A percentile compares a stretch with the other conserved stretches of the same genome.
Evolutionary conservation across 2,888 invertebrate species (phyloP).

Genomic region (Boloria selene): DNA sequence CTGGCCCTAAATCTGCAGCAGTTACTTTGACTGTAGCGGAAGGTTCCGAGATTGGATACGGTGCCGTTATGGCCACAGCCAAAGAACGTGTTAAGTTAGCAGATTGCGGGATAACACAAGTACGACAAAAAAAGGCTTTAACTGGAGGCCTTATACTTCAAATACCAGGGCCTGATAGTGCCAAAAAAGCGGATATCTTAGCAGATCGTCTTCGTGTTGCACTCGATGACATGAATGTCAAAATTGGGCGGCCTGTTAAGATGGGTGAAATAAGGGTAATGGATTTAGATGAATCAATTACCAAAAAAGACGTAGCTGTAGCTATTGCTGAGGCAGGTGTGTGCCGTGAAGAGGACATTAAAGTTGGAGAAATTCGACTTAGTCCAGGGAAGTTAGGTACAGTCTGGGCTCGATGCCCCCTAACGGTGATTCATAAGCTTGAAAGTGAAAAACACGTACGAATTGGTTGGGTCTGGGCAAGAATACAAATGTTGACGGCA

Average conservation of each 20-base stretch:
- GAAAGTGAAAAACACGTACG: conserved; percentile 4
- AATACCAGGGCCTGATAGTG: conserved; percentile 13
- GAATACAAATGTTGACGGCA: conserved; percentile 21
- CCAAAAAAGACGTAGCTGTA: conserved; percentile 16
- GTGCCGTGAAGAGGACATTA: conserved; percentile 12
- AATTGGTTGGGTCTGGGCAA: conserved; percentile 21
- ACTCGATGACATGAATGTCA: conserved; percentile 12
- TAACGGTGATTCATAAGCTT: conserved; percentile 19
- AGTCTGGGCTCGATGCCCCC: conserved; percentile 23
- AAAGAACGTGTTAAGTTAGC: background rate
- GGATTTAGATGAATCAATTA: conserved; percentile 28
- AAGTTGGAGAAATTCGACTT: conserved; percentile 24
- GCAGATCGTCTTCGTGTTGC: conserved; percentile 16
- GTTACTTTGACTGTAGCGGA: background rate
- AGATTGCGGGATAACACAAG: conserved; percentile 6
- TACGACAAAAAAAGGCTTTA: conserved; percentile 12
- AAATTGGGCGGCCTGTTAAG: conserved; percentile 23
- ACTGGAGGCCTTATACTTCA: conserved; percentile 23
- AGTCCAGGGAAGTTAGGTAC: conserved; percentile 16
- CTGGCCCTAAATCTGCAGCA: background rate
- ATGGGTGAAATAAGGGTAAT: conserved; percentile 24
- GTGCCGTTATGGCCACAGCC: background rate
- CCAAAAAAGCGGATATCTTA: conserved; percentile 11
- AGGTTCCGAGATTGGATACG: background rate
- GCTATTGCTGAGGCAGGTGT: conserved; percentile 28